Conservation (phyloP, 2,888 invertebrate species). For the Cyaniris semiargus region DNA sequence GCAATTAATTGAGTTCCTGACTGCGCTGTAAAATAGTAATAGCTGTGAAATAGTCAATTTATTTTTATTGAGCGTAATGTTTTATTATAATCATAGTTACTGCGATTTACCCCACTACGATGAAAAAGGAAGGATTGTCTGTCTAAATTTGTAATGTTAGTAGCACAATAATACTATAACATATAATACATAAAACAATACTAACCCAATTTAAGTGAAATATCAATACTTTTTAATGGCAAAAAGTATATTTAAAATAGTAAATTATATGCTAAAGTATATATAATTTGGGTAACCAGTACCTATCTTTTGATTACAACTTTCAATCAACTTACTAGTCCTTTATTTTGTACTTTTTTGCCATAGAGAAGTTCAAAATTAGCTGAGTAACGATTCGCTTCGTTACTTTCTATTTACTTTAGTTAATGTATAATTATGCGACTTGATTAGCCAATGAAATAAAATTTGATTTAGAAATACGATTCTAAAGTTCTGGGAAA, state of each 20-base stretch:
- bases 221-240: no score
- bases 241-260: no score
- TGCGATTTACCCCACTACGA: background rate
- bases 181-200: no score
- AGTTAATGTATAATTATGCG: background rate
- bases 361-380: constrained; percentile 20
- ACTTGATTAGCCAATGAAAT: no score
- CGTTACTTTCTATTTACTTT: constrained; percentile 38
- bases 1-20: constrained; percentile 10
- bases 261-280: no score
- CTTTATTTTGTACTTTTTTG: constrained; percentile 34
- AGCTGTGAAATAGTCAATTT: constrained; percentile 7
- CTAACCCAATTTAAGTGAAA: no score
- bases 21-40: background rate
- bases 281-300: background rate
- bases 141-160: no score
- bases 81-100: background rate
- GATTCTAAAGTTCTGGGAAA: no score
- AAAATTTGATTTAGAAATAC: no score
- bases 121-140: no score
- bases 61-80: background rate
- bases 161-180: no score
- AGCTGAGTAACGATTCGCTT: constrained; percentile 41
- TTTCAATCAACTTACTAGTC: constrained; percentile 31
- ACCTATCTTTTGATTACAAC: constrained; percentile 3